phyloP scores from a whole-genome alignment of 2,113 vertebrate genomes.

The Cariama cristata region DNA sequence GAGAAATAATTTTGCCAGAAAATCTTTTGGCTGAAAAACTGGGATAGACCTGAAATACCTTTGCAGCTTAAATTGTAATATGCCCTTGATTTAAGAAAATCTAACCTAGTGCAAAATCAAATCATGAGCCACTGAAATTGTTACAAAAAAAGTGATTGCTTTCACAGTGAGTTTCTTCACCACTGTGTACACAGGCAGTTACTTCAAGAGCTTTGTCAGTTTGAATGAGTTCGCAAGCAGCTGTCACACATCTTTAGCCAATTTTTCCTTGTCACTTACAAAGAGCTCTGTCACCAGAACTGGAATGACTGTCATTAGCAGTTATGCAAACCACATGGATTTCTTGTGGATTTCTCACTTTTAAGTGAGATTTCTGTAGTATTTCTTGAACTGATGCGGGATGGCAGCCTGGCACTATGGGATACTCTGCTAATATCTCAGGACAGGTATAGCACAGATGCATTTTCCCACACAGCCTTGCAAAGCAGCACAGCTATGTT shows the following conservation, averaged over 20 bases:
- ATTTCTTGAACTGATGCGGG: neutral
- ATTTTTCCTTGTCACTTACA: neutral
- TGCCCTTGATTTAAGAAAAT: neutral
- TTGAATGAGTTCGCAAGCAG: neutral
- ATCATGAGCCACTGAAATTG: constrained; percentile 3
- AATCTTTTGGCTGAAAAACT: neutral
- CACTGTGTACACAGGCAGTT: neutral
- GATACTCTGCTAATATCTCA: neutral
- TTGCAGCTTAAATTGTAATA: neutral
- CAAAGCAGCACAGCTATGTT: neutral
- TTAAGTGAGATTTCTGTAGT: neutral
- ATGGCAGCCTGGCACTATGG: neutral
- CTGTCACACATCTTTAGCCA: constrained; percentile 44
- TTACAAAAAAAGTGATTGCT: neutral
- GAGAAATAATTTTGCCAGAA: neutral
- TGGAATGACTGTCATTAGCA: constrained; percentile 3
- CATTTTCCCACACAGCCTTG: neutral
- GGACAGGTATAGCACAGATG: neutral
- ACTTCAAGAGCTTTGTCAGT: constrained; percentile 3
- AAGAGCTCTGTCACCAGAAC: neutral
- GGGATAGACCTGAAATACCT: neutral
- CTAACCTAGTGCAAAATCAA: neutral
- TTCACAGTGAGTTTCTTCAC: neutral
- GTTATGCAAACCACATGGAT: neutral
- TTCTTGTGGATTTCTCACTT: constrained; percentile 27